Percentiles rank a stretch among this genome's conserved stretches.
Conservation (phyloP, 2,113 vertebrate species). For the Rhinogobius similis region DNA sequence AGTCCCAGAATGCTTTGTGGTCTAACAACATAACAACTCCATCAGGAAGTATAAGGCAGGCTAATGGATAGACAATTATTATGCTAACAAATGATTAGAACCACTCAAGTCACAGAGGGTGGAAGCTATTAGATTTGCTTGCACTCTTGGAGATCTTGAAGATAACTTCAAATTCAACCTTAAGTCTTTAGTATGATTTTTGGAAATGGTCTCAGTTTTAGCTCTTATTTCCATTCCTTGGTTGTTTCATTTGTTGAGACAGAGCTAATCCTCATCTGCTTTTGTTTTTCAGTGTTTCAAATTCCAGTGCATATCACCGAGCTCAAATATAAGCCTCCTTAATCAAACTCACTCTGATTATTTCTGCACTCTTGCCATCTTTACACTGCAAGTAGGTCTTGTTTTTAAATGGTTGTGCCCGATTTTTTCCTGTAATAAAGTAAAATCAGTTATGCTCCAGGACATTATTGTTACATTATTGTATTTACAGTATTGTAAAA, state of each 20-base stretch:
- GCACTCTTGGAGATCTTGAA: not conserved
- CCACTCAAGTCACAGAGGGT: not conserved
- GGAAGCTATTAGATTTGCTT: not conserved
- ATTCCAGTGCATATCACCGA: not conserved
- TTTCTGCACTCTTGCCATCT: too few species aligned
- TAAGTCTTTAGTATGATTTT: not conserved
- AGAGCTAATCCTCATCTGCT: not conserved
- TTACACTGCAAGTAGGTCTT: too few species aligned
- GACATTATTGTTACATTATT: too few species aligned
- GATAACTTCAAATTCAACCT: not conserved
- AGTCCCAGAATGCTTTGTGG: not conserved
- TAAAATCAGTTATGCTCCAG: too few species aligned
- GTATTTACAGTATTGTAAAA: too few species aligned
- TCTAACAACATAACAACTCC: not conserved
- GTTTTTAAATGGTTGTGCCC: too few species aligned
- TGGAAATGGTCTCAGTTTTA: not conserved
- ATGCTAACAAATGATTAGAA: not conserved
- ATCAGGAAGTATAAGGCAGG: not conserved
- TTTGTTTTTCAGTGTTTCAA: not conserved
- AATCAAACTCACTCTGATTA: too few species aligned
- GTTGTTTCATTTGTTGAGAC: not conserved
- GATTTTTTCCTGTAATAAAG: too few species aligned
- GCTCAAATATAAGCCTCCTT: too few species aligned
- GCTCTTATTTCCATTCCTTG: not conserved
- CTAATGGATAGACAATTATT: constrained; percentile 1